Conservation (phyloP, 1,140 invertebrate species). For the Euwallacea fornicatus region DNA sequence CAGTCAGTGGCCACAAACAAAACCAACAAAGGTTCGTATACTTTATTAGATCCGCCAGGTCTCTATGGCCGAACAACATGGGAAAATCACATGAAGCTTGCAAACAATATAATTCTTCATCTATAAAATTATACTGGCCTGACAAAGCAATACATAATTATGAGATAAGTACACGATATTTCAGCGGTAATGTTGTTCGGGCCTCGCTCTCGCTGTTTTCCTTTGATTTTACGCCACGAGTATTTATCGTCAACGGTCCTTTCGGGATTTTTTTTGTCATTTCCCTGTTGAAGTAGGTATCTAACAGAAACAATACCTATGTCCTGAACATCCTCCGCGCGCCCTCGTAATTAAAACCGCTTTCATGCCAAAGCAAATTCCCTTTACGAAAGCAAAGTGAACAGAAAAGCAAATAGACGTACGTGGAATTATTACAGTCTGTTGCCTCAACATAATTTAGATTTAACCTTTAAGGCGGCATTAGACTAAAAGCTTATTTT, state of each 20-base stretch:
- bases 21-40: conserved; percentile 15
- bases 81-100: conserved; percentile 18
- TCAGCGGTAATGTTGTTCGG: conserved; percentile 12
- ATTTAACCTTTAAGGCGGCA: no score
- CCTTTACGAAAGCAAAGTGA: neutral
- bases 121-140: conserved; percentile 16
- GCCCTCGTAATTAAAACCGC: neutral
- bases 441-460: no score
- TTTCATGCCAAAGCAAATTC: neutral
- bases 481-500: no score
- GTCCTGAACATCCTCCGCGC: no score
- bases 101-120: conserved; percentile 28
- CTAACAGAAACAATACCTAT: no score
- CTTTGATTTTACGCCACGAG: neutral
- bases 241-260: neutral
- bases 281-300: no score
- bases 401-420: neutral
- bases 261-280: neutral
- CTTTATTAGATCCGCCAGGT: conserved; percentile 23
- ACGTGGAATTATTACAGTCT: conserved; percentile 1
- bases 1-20: conserved; percentile 8
- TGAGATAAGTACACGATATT: conserved; percentile 23
- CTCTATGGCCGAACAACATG: conserved; percentile 16
- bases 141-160: conserved; percentile 27
- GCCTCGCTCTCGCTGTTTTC: neutral